Evolutionary conservation across 2,888 invertebrate genomes (phyloP), one percentile per base, ranked within the genome.

Genomic region (Pherbina coryleti): DNA sequence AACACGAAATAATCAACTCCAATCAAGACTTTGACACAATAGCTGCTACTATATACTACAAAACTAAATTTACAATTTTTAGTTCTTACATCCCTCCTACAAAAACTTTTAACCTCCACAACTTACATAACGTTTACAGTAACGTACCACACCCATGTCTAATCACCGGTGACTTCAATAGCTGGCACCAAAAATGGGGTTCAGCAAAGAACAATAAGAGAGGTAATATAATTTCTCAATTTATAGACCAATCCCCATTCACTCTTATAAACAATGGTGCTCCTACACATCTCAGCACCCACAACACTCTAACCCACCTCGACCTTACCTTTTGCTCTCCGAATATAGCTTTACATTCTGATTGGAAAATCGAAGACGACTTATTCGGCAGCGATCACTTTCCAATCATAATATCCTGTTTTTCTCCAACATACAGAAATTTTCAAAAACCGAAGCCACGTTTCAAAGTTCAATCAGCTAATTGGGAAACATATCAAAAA

Each of bases 321-420:
- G 81, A 82, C 28, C 55, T 82, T 17, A 70, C 79, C 0, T 79
- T 82, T 25, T 73, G 78, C 28, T 75, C 79, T 1, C 74, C 81
- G 5, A 17, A 25, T 2, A 31, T 80, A 44, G 44, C 67, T 4
- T 9, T 77, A 1, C 51, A 66, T 19, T 51, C 75, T 4, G 64
- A 71, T 31, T 81, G 80, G 80, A 53, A 74, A 22, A 73, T 69
- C 7, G 37, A 62, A 3, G n/a, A 81, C n/a, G n/a, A n/a, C n/a
- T n/a, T n/a, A n/a, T n/a, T n/a, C n/a, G n/a, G n/a, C n/a, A n/a
- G 81, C n/a, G 79, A 80, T 44, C 79, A 79, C 69, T 79, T 73
- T 34, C 79, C 62, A 4, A 78, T 80, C 14, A 69, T 69, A 51
- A 74, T 70, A 3, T 28, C 44, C 49, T 77, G 75, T 51, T 76